phyloP scores from a whole-genome alignment of 2,113 vertebrate genomes.

The Lophotis ruficrista region DNA sequence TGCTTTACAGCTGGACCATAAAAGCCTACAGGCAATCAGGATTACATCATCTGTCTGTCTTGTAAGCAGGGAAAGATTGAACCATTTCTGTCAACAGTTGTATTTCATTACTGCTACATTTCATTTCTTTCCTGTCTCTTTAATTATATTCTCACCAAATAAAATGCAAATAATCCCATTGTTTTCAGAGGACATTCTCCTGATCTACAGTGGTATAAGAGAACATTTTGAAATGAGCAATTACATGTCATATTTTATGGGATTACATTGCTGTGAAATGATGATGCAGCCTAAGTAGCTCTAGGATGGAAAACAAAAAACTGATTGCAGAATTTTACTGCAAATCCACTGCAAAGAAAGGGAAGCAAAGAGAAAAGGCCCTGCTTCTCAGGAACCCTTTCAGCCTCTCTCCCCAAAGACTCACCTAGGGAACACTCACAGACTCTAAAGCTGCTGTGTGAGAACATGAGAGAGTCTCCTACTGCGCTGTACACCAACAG shows the following conservation, averaged over 20 bases:
- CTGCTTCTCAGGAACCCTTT: not conserved
- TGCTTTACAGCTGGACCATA: not conserved
- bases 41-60: not conserved
- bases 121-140: not conserved
- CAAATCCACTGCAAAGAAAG: not conserved
- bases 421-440: not conserved
- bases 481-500: not conserved
- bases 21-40: not conserved
- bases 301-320: not conserved
- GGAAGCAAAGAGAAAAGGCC: not conserved
- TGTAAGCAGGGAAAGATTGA: not conserved
- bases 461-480: not conserved
- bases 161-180: not conserved
- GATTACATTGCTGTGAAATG: not conserved
- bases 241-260: not conserved
- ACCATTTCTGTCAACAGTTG: not conserved
- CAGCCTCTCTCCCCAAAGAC: not conserved
- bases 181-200: not conserved
- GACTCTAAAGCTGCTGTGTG: not conserved
- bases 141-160: not conserved
- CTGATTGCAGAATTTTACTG: rapidly evolving
- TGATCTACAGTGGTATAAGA: not conserved
- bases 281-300: not conserved
- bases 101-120: not conserved
- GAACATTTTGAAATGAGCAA: not conserved